phyloP scores from a whole-genome alignment of 1,140 invertebrate genomes.

The Lordiphosa clarofinis region DNA sequence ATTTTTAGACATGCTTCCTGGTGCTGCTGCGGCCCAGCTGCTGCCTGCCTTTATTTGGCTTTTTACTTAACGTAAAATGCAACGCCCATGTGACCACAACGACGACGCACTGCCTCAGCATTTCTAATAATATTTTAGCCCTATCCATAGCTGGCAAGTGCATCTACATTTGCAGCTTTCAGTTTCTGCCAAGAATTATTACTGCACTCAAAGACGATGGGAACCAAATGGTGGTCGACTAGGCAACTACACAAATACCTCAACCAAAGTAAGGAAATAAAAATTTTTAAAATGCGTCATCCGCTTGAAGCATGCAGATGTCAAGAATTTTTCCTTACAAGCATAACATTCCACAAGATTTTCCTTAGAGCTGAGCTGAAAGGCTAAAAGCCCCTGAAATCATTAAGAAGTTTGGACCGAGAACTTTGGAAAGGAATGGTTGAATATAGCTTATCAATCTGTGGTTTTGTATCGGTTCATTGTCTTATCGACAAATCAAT shows the following conservation, averaged over 20 bases:
- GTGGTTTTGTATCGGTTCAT: too few relatives aligned
- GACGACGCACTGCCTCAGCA: conserved; percentile 55
- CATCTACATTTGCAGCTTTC: conserved; percentile 40
- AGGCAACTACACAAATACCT: conserved; percentile 43
- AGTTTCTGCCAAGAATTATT: conserved; percentile 65
- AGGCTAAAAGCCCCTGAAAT: too few relatives aligned
- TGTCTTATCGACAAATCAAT: too few relatives aligned
- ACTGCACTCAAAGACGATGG: conserved; percentile 54
- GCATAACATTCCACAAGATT: too few relatives aligned
- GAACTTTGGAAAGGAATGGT: too few relatives aligned
- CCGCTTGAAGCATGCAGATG: not conserved
- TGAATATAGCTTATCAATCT: too few relatives aligned
- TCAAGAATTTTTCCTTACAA: not conserved
- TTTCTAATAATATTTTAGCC: conserved; percentile 75
- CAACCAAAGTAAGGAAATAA: conserved; percentile 3
- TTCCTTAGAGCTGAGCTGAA: too few relatives aligned
- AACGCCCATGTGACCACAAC: conserved; percentile 58
- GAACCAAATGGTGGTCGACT: conserved; percentile 18
- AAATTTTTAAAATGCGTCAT: not conserved
- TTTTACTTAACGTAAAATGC: conserved; percentile 67
- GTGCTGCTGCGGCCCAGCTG: conserved; percentile 34
- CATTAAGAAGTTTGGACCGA: too few relatives aligned
- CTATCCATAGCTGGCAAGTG: conserved; percentile 53
- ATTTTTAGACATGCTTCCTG: conserved; percentile 72
- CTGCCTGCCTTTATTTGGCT: conserved; percentile 54